phyloP scores from a whole-genome alignment of 2,797 vertebrate genomes.

The Mycteria americana region DNA sequence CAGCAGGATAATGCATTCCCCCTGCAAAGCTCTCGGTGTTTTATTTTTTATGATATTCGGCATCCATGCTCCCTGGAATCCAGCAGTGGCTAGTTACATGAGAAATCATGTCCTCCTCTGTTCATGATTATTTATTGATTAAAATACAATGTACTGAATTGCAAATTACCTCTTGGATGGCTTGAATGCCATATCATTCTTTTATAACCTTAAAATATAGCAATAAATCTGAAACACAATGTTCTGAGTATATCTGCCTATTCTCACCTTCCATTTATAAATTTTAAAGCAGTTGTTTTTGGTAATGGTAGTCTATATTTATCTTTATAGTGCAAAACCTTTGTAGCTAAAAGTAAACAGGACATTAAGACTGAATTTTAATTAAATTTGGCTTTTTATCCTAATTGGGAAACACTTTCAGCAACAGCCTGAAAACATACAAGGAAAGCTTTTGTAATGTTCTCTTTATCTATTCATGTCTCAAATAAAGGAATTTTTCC shows the following conservation, averaged over 20 bases:
- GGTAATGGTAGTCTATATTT: neutral
- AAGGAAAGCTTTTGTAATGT: neutral
- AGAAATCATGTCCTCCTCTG: neutral
- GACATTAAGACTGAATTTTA: neutral
- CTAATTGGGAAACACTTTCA: neutral
- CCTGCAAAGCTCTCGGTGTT: neutral
- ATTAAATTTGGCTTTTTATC: neutral
- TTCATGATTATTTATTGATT: slow-evolving; percentile 26
- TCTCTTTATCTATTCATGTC: slow-evolving; percentile 18
- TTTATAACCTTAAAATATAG: neutral
- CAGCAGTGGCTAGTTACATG: neutral
- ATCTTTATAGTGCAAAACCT: neutral
- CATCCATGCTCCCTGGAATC: neutral
- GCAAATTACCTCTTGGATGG: neutral
- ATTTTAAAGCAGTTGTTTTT: neutral
- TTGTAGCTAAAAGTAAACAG: neutral
- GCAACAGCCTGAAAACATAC: neutral
- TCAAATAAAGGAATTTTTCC: neutral
- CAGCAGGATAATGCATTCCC: neutral
- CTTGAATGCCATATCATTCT: neutral
- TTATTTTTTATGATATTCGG: neutral
- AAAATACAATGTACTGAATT: neutral
- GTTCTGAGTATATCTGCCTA: neutral
- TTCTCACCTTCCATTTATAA: neutral
- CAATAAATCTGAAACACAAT: neutral